A percentile compares a stretch with the other conserved stretches of the same genome.
phyloP scores from a whole-genome alignment of 2,797 vertebrate species.

The Microctenopoma stevenorrisi region DNA sequence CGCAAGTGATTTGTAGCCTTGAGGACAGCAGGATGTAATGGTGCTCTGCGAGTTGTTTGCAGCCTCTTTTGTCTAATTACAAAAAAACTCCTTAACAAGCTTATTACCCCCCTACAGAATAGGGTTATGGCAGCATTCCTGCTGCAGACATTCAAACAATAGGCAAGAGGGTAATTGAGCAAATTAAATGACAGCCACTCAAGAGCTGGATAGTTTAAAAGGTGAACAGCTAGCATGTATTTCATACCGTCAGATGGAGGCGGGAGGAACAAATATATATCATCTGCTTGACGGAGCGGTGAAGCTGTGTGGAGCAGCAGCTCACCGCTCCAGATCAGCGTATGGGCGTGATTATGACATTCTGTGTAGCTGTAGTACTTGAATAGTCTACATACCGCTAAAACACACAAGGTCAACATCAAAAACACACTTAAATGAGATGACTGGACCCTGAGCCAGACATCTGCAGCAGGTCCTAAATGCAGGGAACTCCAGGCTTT shows the following conservation, averaged over 20 bases:
- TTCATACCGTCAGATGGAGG: constrained; percentile 35
- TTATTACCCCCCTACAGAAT: constrained; percentile 38
- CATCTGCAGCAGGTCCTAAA: constrained; percentile 81
- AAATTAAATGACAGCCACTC: constrained; percentile 67
- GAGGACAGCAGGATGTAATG: constrained; percentile 76
- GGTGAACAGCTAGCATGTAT: constrained; percentile 62
- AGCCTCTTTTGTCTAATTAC: constrained; percentile 79
- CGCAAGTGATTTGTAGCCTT: constrained; percentile 79
- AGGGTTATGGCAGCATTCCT: constrained; percentile 55
- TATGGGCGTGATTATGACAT: constrained; percentile 52
- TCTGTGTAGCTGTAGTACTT: constrained; percentile 40
- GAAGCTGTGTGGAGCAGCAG: constrained; percentile 11
- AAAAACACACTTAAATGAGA: constrained; percentile 76
- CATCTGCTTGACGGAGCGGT: constrained; percentile 32
- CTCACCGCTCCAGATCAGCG: constrained; percentile 29
- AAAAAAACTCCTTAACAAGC: constrained; percentile 71
- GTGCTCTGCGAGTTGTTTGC: constrained; percentile 73
- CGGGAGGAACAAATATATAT: constrained; percentile 17
- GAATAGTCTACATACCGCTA: constrained; percentile 44
- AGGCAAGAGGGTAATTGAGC: constrained; percentile 53
- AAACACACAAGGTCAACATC: constrained; percentile 75
- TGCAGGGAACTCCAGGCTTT: constrained; percentile 75
- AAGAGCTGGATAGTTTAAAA: constrained; percentile 54
- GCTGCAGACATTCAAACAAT: constrained; percentile 70
- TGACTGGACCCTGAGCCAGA: constrained; percentile 78